These are phyloP conservation scores for Boleophthalmus pectinirostris DNA, from an alignment of 2,113 vertebrate species.

Conservation along the genomic window DNA sequence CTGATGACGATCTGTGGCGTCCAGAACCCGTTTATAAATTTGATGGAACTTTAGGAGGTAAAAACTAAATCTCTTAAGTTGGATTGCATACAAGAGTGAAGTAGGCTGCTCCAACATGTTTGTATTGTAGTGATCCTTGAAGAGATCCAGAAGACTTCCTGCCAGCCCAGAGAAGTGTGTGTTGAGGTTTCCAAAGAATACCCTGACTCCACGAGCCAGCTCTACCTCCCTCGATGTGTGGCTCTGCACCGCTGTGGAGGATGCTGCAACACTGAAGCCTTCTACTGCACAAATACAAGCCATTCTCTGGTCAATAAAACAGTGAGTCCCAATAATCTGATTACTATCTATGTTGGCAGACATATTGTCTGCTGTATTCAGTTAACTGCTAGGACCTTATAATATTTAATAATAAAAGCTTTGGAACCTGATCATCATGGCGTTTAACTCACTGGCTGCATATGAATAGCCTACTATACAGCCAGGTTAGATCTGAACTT, in stretches of 20 bases:
- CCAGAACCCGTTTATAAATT: conserved; percentile 53
- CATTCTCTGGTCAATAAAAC: conserved; percentile 73
- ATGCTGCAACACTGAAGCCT: conserved; percentile 71
- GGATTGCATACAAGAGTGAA: not conserved
- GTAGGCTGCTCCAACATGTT: not conserved
- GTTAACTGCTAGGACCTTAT: too few species aligned
- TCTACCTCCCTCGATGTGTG: conserved; percentile 75
- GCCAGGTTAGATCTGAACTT: not conserved
- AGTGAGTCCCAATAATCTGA: conserved; percentile 45
- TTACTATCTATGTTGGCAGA: not conserved
- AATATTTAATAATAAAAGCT: too few species aligned
- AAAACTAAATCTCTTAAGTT: not conserved
- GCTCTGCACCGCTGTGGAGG: conserved; percentile 75
- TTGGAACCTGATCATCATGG: too few species aligned
- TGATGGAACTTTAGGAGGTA: conserved; percentile 61
- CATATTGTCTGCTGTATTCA: not conserved
- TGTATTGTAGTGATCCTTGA: conserved; percentile 71
- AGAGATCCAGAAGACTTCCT: conserved; percentile 68
- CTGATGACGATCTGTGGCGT: conserved; percentile 49
- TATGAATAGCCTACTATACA: not conserved
- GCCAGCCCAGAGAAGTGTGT: conserved; percentile 76
- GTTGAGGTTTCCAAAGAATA: conserved; percentile 75
- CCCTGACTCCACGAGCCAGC: conserved; percentile 71
- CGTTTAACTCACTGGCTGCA: not conserved
- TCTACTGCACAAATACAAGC: conserved; percentile 74